Conservation (phyloP, 1,140 invertebrate genomes). For the Cotesia chilonis region DNA sequence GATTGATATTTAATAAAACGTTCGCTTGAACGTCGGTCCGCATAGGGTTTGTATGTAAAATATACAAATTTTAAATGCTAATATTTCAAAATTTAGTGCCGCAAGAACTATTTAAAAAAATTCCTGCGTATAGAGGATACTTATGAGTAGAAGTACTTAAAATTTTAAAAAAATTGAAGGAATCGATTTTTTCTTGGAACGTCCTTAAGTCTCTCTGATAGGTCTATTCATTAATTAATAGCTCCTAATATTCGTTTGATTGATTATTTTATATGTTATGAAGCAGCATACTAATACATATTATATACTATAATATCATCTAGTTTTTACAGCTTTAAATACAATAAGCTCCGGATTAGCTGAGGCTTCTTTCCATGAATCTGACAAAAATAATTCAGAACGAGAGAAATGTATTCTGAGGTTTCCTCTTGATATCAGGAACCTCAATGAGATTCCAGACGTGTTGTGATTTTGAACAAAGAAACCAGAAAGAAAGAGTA, state of each 20-base stretch:
- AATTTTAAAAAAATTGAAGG: too few species aligned
- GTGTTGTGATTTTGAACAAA: constrained; percentile 38
- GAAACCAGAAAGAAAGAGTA: constrained; percentile 21
- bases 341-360: constrained; percentile 28
- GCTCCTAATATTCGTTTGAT: constrained; percentile 15
- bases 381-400: constrained; percentile 27
- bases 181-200: too few species aligned
- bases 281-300: background rate
- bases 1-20: too few species aligned
- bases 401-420: constrained; percentile 20
- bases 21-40: too few species aligned
- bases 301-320: constrained; percentile 5
- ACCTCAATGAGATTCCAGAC: constrained; percentile 29
- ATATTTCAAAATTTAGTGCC: too few species aligned
- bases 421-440: constrained; percentile 5
- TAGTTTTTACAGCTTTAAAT: constrained; percentile 24
- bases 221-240: background rate
- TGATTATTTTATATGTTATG: background rate
- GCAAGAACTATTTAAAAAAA: too few species aligned
- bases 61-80: too few species aligned
- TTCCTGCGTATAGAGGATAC: too few species aligned
- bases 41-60: too few species aligned
- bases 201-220: too few species aligned
- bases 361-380: constrained; percentile 8
- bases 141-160: too few species aligned